Evolutionary conservation across 2,113 vertebrate species (phyloP), one percentile per base, ranked within the genome.

Genomic region (Oncorhynchus masou): DNA sequence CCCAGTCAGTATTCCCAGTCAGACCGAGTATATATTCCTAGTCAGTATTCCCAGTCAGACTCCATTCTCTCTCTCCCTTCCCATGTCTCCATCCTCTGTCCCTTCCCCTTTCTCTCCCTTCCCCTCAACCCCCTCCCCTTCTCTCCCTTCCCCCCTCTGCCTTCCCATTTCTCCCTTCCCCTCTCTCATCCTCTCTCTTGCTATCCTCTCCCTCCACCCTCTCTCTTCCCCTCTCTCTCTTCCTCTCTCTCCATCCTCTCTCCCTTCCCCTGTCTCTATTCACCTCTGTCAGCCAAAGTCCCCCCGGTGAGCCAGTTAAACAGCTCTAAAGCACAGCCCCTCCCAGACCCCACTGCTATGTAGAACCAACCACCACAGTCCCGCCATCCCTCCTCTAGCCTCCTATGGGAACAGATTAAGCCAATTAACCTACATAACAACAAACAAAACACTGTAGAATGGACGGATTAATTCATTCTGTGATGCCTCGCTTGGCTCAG

Each of bases 381-480:
- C 73, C 5, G 22, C 59, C 75, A 70, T 60, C 70, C 74, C 70
- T 71, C 72, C 66, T 71, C 51, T 54, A 19, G 51, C 15, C 15
- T 54, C 71, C 39, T n/a, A 24, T 74, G 69, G 74, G 29, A 73
- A 57, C 60, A 6, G 29, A 78, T 83, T 81, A 71, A 75, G 73
- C 74, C 77, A 83, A 79, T 49, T 81, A 68, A 81, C 75, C 59
- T 54, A 70, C 71, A 81, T 73, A 15, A 81, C 76, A 74, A 27
- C 8, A 81, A 81, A 86, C 81, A 81, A 86, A 79, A 57, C 65
- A 20, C 68, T 6, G 59, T 79, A 81, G 83, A 74, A 78, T 75
- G 29, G 57, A 54, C 15, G 4, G 51, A 54, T 54, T 78, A 78
- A 82, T 48, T 51, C 49, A 66, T 68, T 64, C 72, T 16, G 16